Conservation (phyloP, 2,888 invertebrate species). For the Fabriciana adippe region DNA sequence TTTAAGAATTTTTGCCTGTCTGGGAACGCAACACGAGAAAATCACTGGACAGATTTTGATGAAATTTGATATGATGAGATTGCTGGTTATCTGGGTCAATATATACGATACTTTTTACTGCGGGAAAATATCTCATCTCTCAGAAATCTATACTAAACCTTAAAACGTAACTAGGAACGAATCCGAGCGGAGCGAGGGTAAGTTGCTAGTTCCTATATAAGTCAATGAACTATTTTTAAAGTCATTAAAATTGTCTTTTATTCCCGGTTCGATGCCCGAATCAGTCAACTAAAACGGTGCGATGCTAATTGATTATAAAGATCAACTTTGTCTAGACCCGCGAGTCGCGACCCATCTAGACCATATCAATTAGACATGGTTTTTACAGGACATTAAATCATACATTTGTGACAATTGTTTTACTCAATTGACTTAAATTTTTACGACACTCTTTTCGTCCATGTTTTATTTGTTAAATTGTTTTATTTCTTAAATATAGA, state of each 20-base stretch:
- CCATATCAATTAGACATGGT: conserved; percentile 45
- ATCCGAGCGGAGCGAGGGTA: too few species aligned
- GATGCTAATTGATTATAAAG: conserved; percentile 65
- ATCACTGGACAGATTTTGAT: too few species aligned
- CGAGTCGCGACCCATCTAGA: conserved; percentile 56
- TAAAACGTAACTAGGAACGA: too few species aligned
- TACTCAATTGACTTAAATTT: conserved; percentile 1
- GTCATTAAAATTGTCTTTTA: conserved; percentile 41
- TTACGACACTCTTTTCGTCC: not conserved
- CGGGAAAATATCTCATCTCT: too few species aligned
- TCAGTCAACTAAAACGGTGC: conserved; percentile 58
- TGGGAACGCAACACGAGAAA: too few species aligned
- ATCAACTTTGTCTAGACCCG: conserved; percentile 63
- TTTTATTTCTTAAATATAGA: too few species aligned
- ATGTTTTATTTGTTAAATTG: too few species aligned
- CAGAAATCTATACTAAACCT: too few species aligned
- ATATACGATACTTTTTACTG: too few species aligned
- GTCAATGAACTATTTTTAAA: conserved; percentile 32
- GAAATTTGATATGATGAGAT: too few species aligned
- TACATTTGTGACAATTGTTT: conserved; percentile 33
- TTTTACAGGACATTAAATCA: conserved; percentile 40
- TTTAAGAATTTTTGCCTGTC: too few species aligned
- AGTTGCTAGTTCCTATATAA: not conserved
- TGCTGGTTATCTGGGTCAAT: too few species aligned
- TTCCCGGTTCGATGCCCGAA: conserved; percentile 62